Percentiles rank a stretch among this genome's conserved stretches.
These are phyloP conservation scores for Delphinus delphis DNA, from an alignment of 2,113 vertebrate genomes.

Conservation along the genomic window DNA sequence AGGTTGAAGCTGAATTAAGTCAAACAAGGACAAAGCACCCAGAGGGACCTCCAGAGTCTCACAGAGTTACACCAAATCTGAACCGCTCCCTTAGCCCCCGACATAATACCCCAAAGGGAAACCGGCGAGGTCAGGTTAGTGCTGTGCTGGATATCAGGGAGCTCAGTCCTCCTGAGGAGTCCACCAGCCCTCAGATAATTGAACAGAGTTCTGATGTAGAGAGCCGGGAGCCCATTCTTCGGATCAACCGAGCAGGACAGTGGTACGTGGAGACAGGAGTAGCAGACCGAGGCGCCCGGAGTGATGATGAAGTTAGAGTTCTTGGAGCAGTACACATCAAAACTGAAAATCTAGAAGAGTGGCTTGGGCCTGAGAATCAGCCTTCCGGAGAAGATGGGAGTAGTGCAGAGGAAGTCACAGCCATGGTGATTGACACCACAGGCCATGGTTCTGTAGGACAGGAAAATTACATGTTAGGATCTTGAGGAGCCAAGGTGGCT, in stretches of 20 bases:
- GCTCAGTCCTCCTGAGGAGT: conserved; percentile 91
- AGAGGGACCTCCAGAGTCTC: conserved; percentile 86
- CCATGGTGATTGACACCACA: conserved; percentile 95
- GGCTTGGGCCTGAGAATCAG: conserved; percentile 92
- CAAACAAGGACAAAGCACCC: conserved; percentile 84
- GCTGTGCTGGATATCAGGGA: conserved; percentile 88
- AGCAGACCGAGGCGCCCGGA: conserved; percentile 86
- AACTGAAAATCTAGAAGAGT: conserved; percentile 95
- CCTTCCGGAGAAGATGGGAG: conserved; percentile 93
- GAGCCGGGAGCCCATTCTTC: conserved; percentile 92
- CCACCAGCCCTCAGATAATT: conserved; percentile 92
- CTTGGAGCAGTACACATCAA: conserved; percentile 93
- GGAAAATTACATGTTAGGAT: conserved; percentile 85
- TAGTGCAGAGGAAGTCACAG: conserved; percentile 90
- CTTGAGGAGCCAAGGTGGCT: conserved; percentile 85
- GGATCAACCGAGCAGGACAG: conserved; percentile 96
- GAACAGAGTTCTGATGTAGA: conserved; percentile 88
- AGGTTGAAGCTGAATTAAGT: conserved; percentile 90
- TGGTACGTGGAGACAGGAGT: conserved; percentile 96
- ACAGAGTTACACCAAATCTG: conserved; percentile 82
- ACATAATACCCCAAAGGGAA: conserved; percentile 85
- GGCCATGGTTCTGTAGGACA: conserved; percentile 90
- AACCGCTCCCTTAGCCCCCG: conserved; percentile 86
- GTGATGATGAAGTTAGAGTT: conserved; percentile 87
- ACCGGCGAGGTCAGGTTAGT: conserved; percentile 86